phyloP scores from a whole-genome alignment of 2,888 invertebrate genomes.

The Brachyptera putata region DNA sequence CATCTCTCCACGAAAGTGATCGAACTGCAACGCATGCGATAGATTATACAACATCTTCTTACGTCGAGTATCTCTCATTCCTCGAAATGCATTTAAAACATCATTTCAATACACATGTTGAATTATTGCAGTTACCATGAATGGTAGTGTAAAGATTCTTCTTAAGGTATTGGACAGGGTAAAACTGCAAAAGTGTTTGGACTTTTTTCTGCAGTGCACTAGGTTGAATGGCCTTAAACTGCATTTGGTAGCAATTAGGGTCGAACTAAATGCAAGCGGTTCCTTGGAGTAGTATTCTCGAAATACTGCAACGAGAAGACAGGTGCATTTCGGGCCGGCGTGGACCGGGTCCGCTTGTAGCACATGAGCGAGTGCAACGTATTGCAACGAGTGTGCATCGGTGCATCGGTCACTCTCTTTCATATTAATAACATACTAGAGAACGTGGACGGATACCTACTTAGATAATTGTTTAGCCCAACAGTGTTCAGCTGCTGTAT shows the following conservation, averaged over 20 bases:
- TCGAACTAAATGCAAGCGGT: constrained; percentile 19
- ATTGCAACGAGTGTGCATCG: no score
- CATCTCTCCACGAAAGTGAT: no score
- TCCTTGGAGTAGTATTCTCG: no score
- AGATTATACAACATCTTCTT: no score
- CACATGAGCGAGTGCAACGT: no score
- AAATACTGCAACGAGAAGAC: not conserved
- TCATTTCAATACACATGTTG: not conserved
- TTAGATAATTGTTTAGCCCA: no score
- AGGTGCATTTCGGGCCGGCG: no score
- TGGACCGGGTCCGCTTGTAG: not conserved
- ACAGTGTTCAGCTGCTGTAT: no score
- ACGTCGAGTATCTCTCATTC: not conserved
- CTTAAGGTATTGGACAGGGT: constrained; percentile 8
- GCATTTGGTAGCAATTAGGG: constrained; percentile 18
- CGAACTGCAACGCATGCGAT: no score
- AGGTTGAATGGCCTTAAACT: constrained; percentile 18
- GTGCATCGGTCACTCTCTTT: no score
- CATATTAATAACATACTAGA: no score
- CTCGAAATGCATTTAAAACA: constrained; percentile 8
- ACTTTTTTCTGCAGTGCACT: constrained; percentile 7
- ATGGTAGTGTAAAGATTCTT: constrained; percentile 14
- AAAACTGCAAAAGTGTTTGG: constrained; percentile 12
- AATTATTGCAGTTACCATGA: constrained; percentile 9
- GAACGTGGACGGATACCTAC: no score